These are phyloP conservation scores for Xestia xanthographa DNA, from an alignment of 2,888 invertebrate species.

Conservation along the genomic window DNA sequence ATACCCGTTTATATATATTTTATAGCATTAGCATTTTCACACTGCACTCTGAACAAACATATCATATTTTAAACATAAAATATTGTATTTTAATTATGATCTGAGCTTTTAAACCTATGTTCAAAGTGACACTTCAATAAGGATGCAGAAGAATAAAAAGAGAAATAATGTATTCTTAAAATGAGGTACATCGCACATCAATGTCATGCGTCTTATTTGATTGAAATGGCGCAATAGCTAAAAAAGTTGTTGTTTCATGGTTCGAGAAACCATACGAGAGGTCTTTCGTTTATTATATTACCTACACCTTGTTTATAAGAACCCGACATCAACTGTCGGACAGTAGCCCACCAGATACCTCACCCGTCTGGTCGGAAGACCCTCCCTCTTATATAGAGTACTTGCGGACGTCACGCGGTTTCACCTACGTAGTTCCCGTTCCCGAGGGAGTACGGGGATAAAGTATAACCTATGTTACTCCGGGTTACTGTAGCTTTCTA, in stretches of 20 bases:
- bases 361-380: neutral
- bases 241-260: neutral
- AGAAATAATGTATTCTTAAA: neutral
- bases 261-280: neutral
- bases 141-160: neutral
- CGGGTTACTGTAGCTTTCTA: too few relatives aligned
- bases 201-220: too few relatives aligned
- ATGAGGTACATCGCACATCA: too few relatives aligned
- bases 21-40: neutral
- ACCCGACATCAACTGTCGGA: neutral
- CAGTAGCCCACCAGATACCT: neutral
- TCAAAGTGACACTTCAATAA: neutral
- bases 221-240: too few relatives aligned
- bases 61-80: neutral
- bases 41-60: neutral
- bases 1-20: too few relatives aligned
- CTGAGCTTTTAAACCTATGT: neutral
- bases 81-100: neutral
- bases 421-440: too few relatives aligned
- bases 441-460: too few relatives aligned
- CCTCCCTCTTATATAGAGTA: neutral
- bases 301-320: too few relatives aligned
- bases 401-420: too few relatives aligned
- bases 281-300: neutral
- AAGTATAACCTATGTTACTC: too few relatives aligned